Evolutionary conservation across 2,888 invertebrate genomes (phyloP).

Genomic region (Calameuta pallipes): DNA sequence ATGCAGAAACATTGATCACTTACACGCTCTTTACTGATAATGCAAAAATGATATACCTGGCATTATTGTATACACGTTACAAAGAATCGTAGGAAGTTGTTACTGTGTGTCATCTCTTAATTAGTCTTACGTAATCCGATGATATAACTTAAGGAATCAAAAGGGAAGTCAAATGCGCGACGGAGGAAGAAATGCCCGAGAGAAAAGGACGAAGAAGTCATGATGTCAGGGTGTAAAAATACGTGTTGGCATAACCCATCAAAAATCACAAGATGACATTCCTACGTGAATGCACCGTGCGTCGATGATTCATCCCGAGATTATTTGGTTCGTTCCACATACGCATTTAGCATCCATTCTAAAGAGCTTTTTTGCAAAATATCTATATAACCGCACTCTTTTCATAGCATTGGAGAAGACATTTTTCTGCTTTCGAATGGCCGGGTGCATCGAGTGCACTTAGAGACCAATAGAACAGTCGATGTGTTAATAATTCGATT

Average conservation of each 20-base stretch:
- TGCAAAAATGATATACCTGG: too few relatives aligned
- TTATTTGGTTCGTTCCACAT: background rate
- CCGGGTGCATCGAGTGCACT: too few relatives aligned
- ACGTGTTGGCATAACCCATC: background rate
- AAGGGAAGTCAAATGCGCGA: background rate
- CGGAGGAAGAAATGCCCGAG: background rate
- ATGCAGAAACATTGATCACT: too few relatives aligned
- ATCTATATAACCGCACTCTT: too few relatives aligned
- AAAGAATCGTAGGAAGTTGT: background rate
- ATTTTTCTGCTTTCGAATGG: too few relatives aligned
- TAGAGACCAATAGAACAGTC: too few relatives aligned
- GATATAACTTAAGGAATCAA: background rate
- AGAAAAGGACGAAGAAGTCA: background rate
- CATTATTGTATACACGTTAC: background rate
- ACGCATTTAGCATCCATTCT: background rate
- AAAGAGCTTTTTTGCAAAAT: too few relatives aligned
- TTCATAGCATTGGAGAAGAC: too few relatives aligned
- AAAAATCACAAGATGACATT: background rate
- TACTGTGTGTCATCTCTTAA: background rate
- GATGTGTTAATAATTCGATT: too few relatives aligned
- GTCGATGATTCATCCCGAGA: background rate
- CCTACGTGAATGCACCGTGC: background rate
- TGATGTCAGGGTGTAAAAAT: background rate
- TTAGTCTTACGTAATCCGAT: background rate
- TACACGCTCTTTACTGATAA: too few relatives aligned